Evolutionary conservation across 2,888 invertebrate genomes (phyloP), one percentile per base, ranked within the genome.

Genomic region (Agonopterix arenella): DNA sequence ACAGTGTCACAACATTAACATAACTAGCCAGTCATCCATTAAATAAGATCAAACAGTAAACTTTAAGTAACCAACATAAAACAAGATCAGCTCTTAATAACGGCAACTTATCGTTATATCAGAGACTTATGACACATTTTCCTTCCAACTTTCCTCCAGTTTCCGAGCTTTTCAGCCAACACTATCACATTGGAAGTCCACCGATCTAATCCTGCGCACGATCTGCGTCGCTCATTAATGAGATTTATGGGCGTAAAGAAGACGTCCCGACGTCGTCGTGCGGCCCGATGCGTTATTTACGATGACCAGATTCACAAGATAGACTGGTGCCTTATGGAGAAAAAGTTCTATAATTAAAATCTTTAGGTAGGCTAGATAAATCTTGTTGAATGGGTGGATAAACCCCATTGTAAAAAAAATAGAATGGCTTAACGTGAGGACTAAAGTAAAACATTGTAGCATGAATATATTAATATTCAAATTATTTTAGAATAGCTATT

Each of bases 191-290:
- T 52, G 51, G 52, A 53, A 56, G 54, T 55, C 59, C 61, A 60
- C 70, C 71, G 47, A 84, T 84, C 81, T 80, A 84, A 88, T 88
- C 84, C 77, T 52, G 66, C 57, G 60, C 66, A 68, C 74, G 76
- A 84, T 85, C 84, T 71, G 68, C 70, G 75, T 79, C 74, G 75
- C 85, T 88, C 88, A 88, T 88, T 88, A 86, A 84, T 76, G 72
- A 82, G 84, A 88, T 88, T 84, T 88, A 88, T 85, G 78, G 79
- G 73, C 75, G 71, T 73, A 76, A 80, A 76, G 68, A 71, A 77
- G 81, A 80, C 80, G 78, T 72, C 66, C 68, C 70, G 73, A 75
- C 77, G 75, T 55, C 56, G 56, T 69, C 76, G 78, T 73, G 76
- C 68, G 66, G 67, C 67, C 60, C 67, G 69, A 74, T 71, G 70